Conservation (phyloP, 2,888 invertebrate species). For the Parnassius apollo region DNA sequence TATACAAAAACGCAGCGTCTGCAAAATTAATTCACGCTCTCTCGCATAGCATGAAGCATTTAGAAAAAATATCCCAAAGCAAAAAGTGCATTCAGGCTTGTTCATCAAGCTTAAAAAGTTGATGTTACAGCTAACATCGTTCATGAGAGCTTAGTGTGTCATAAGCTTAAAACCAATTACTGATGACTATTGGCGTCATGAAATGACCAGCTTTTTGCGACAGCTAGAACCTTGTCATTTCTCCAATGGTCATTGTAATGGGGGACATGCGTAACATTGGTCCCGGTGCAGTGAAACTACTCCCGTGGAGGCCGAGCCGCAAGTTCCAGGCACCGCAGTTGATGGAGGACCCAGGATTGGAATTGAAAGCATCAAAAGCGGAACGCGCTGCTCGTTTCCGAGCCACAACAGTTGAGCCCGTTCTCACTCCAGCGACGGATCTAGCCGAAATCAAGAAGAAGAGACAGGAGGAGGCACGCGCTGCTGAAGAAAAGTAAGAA, state of each 20-base stretch:
- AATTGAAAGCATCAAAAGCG: constrained; percentile 83
- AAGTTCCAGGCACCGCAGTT: constrained; percentile 83
- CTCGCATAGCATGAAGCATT: constrained; percentile 59
- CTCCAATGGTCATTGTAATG: constrained; percentile 51
- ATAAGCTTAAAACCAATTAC: constrained; percentile 41
- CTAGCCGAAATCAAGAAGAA: constrained; percentile 79
- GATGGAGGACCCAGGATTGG: constrained; percentile 81
- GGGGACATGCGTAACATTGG: constrained; percentile 47
- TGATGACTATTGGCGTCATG: constrained; percentile 47
- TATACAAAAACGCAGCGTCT: constrained; percentile 29
- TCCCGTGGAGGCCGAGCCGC: constrained; percentile 85
- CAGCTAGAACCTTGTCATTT: constrained; percentile 43
- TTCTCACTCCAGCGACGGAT: constrained; percentile 73
- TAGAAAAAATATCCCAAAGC: constrained; percentile 46
- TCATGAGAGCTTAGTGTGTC: constrained; percentile 54
- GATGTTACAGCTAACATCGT: constrained; percentile 55
- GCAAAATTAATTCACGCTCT: constrained; percentile 47
- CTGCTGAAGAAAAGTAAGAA: constrained; percentile 82
- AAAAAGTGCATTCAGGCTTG: constrained; percentile 52
- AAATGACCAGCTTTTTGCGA: constrained; percentile 43
- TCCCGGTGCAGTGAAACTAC: constrained; percentile 82
- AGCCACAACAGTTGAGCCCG: constrained; percentile 73
- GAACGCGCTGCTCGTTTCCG: constrained; percentile 82
- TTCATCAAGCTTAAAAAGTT: constrained; percentile 58
- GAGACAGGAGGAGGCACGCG: constrained; percentile 83